Conservation (phyloP, 2,888 invertebrate genomes). For the Electrophaes corylata region DNA sequence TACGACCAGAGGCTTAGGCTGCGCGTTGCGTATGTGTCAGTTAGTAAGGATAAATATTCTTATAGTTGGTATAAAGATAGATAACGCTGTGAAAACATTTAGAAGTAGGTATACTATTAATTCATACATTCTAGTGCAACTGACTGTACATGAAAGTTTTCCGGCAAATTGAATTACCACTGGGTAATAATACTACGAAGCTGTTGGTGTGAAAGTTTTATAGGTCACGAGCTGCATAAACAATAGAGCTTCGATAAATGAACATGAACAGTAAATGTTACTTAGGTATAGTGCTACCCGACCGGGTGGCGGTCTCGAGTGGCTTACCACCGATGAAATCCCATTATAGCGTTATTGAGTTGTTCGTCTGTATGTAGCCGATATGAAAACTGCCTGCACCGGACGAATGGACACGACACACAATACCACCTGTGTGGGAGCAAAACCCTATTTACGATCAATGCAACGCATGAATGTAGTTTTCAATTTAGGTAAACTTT, state of each 20-base stretch:
- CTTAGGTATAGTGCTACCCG: constrained; percentile 43
- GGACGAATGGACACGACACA: constrained; percentile 45
- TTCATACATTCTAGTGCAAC: too few species aligned
- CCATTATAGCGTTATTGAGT: constrained; percentile 79
- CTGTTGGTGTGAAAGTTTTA: constrained; percentile 44
- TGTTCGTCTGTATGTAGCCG: constrained; percentile 56
- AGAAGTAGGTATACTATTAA: too few species aligned
- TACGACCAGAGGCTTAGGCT: too few species aligned
- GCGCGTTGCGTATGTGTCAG: too few species aligned
- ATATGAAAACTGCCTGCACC: constrained; percentile 54
- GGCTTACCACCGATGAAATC: constrained; percentile 72
- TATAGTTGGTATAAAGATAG: too few species aligned
- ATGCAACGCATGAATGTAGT: constrained; percentile 32
- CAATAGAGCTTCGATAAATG: constrained; percentile 60
- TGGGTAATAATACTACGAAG: constrained; percentile 9
- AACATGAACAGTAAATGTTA: constrained; percentile 57
- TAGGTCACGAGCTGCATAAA: constrained; percentile 59
- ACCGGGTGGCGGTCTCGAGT: constrained; percentile 65
- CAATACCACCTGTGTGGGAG: constrained; percentile 48
- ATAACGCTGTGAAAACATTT: too few species aligned
- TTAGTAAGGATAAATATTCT: too few species aligned
- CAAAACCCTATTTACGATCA: constrained; percentile 49
- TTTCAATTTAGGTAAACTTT: constrained; percentile 8
- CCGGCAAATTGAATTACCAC: background rate
- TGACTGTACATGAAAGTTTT: constrained; percentile 9